Evolutionary conservation across 2,113 vertebrate species (phyloP), one percentile per base, ranked within the genome.

Genomic region (Electrona antarctica): DNA sequence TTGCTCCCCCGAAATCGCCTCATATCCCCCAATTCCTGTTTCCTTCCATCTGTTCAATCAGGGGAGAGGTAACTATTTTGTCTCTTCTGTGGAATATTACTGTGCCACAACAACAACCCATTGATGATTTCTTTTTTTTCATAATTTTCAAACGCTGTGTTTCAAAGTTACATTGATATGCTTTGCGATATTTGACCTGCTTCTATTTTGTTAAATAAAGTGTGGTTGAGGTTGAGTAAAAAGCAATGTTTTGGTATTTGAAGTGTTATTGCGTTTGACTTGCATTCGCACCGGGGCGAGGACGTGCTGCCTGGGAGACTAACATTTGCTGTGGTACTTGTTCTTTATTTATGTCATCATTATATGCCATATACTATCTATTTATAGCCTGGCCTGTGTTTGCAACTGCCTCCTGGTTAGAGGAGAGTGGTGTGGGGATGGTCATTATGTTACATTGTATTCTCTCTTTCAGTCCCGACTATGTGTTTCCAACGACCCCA

Each of bases 201-300:
- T 92, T 93, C 82, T 92, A 91, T 92, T 93, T 92, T 92, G 90
- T 92, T 93, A 88, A 93, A 93, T 93, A 92, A 93, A 93, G 84
- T 93, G 88, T 93, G 91, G 90, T 93, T 91, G 91, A 91, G 91
- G 89, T 91, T 89, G 87, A 91, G 87, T 93, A 79, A 90, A 80
- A 86, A 75, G 33, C 33, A 46, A 63, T 54, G 29, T 29, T 13
- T 71, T 82, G 63, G 28, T 67, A 76, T 75, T 61, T 67, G 69
- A 51, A 55, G 28, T 70, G 64, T 75, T 7, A 62, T 73, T 71
- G 65, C 54, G 45, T 60, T 77, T 59, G 72, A 64, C 13, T 45
- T 41, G 5, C 1, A 6, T 41, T 41, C 5, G 33, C 33, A 41
- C 33, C 5, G 33, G 3, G 33, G 33, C 33, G 14, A 28, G 52